Percentiles rank a stretch among this genome's conserved stretches.
Evolutionary conservation across 2,888 invertebrate species (phyloP).

Genomic region (Cyclophora albipunctata): DNA sequence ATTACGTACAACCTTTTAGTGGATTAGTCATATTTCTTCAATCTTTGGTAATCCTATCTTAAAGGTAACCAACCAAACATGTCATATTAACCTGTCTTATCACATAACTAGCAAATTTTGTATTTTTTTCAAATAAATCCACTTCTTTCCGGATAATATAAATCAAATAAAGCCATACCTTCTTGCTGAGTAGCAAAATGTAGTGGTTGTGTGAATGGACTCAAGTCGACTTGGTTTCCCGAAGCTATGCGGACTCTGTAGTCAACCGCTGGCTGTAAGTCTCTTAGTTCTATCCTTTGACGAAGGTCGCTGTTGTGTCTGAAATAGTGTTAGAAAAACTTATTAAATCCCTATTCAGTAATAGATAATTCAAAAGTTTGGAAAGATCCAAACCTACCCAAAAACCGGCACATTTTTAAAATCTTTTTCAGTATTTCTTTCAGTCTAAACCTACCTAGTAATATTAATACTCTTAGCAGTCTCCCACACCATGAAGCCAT

Average conservation of each 20-base stretch:
- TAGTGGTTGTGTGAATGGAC: constrained; percentile 56
- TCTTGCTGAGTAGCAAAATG: constrained; percentile 66
- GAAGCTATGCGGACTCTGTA: constrained; percentile 59
- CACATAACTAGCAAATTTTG: too few species aligned
- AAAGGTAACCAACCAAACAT: too few species aligned
- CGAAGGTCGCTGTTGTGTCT: constrained; percentile 54
- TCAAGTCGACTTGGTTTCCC: constrained; percentile 63
- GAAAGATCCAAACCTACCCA: too few species aligned
- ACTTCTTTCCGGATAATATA: too few species aligned
- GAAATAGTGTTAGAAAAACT: constrained; percentile 14
- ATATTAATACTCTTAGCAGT: constrained; percentile 55
- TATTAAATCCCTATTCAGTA: neutral
- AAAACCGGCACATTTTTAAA: too few species aligned
- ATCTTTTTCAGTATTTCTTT: too few species aligned
- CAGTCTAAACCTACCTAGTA: constrained; percentile 39
- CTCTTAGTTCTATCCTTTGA: constrained; percentile 54
- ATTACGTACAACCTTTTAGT: too few species aligned
- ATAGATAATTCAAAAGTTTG: neutral
- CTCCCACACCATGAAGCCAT: constrained; percentile 59
- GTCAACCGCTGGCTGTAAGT: constrained; percentile 57
- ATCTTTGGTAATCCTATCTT: too few species aligned
- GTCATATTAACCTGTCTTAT: too few species aligned
- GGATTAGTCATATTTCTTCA: too few species aligned
- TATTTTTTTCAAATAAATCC: too few species aligned
- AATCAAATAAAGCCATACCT: constrained; percentile 32